Base-by-base conservation (phyloP, 2,797 vertebrate genomes). In the Lutra lutra region DNA sequence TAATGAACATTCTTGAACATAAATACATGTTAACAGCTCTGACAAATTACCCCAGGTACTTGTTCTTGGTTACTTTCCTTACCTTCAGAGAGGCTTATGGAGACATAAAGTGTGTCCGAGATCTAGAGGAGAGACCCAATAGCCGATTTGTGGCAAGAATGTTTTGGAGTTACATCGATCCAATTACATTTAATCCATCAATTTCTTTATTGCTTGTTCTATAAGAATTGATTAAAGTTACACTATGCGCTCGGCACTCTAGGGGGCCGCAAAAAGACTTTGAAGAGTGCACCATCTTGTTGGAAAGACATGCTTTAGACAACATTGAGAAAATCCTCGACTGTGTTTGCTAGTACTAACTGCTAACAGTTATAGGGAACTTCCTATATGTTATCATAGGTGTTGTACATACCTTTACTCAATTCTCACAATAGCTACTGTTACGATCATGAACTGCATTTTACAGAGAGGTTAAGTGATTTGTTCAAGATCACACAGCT, bases 1-100 rank as follows among this genome's bases (percentile, higher is more conserved):
- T 66, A 95, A 54, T 91, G 73, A 96, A 64, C 75, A 89, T 86
- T 95, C 29, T 95, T 86, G 29, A 80, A 91, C 46, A 91, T 43
- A 64, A 86, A 83, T 79, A 27, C 20, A 70, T 79, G 60, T 73
- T 58, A 73, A 64, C 38, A 46, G 43, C 56, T 94, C 51, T 95
- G 90, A 60, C 11, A 60, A 70, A 82, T 79, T 91, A 51, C 23
- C 91, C 48, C 38, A n/a, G 20, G 68, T 60, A 29, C 89, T 91
- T 80, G 46, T 68, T 85, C 60, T 79, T 94, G 77, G 48, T 80
- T 43, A 17, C 35, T 73, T 78, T 95, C 51, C 68, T 79, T 87
- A 8, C 15, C n/a, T 86, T 84, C 46, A 5, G 29, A 86, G 46
- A 94, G n/a, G 7, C 10, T 85, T 83, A 9, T 48, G 32, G 78